Evolutionary conservation across 2,113 vertebrate genomes (phyloP), one percentile per base, ranked within the genome.

Genomic region (Helogale parvula): DNA sequence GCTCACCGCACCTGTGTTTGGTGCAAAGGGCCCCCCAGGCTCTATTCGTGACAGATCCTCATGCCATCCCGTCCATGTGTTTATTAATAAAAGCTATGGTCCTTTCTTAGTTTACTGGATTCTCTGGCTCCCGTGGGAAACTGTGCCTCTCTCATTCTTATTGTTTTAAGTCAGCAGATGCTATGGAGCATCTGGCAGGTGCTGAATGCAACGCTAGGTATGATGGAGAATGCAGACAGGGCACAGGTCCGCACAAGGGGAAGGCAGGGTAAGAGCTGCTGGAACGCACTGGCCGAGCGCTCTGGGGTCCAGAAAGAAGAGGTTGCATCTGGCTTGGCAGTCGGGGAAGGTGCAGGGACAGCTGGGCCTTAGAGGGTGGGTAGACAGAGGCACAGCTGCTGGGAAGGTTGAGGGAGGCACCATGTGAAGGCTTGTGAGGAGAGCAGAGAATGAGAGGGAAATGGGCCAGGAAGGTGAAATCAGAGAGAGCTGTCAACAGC

Each of bases 61-160:
- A 6, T 19, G 68, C 68, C 50, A 52, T 88, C 79, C 29, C 76
- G 41, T 89, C 41, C 19, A 25, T 8, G 72, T 41, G 29, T 66
- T 97, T 57, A 0, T 97, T 57, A 0, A 77, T 88, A 76, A 74
- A 95, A 85, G 74, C 94, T 71, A 5, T 27, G 29, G 60, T 60
- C 3, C 54, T 35, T 93, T 84, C 71, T 96, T 96, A 27, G 79
- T 41, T 72, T 0, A 0, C 27, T 38, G 0, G 4, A 5, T 81
- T 57, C 31, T 17, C 63, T 86, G 54, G 50, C 4, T 65, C 83
- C 72, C 29, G 0, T 52, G 2, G 90, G 4, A 94, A 68, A 5
- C 2, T 0, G 0, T 0, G 38, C 69, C 72, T 94, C 74, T 72
- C 83, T 60, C 35, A 2, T 57, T 0, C 0, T 7, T 2, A 21